Evolutionary conservation across 2,113 vertebrate species (phyloP).

Genomic region (Mystacornis crossleyi): DNA sequence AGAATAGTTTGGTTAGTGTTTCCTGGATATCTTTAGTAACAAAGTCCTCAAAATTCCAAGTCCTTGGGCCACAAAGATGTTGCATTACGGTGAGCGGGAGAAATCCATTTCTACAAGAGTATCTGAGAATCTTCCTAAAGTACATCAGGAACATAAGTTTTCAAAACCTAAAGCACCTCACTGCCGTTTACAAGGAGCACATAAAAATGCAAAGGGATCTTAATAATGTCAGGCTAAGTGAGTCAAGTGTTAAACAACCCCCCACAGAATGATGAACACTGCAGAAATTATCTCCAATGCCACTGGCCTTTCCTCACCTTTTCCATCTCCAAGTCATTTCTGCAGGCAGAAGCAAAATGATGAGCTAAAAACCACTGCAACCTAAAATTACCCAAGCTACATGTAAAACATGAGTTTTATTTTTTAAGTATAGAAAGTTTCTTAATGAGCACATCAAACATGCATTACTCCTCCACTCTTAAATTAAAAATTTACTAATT

Average conservation of each 20-base stretch:
- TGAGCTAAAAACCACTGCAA: neutral
- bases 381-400: neutral
- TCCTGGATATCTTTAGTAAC: neutral
- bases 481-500: conserved; percentile 33
- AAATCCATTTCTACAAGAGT: neutral
- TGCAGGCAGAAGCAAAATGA: neutral
- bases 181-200: neutral
- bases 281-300: neutral
- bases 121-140: neutral
- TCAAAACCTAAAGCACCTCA: neutral
- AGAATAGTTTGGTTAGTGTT: neutral
- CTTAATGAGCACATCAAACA: conserved; percentile 46
- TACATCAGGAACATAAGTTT: neutral
- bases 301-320: neutral
- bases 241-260: neutral
- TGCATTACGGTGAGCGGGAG: neutral
- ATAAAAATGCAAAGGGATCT: neutral
- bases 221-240: neutral
- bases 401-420: neutral
- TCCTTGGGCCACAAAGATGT: neutral
- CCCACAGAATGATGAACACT: neutral
- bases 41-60: neutral
- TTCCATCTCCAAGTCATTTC: neutral
- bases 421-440: conserved; percentile 35
- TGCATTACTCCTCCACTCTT: neutral